These are phyloP conservation scores for Ochropleura plecta DNA, from an alignment of 2,888 invertebrate genomes.

Conservation along the genomic window DNA sequence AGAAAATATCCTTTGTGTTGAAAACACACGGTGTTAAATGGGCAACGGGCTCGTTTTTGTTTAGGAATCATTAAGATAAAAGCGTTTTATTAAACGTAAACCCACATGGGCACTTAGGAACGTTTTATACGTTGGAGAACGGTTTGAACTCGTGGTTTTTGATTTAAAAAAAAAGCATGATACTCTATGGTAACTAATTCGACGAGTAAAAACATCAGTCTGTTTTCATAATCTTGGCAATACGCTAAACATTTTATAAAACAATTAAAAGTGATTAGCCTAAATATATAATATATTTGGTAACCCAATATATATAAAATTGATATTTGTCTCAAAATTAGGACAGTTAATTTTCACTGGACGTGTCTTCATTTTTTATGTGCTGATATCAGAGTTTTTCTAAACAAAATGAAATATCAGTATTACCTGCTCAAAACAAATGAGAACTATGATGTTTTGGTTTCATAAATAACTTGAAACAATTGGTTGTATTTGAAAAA, in stretches of 20 bases:
- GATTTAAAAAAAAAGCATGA: neutral
- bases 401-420: neutral
- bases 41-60: conserved; percentile 10
- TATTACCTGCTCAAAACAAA: no score
- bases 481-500: neutral
- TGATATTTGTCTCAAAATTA: neutral
- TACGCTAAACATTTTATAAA: neutral
- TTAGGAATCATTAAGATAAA: neutral
- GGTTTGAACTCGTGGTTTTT: neutral
- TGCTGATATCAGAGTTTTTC: neutral
- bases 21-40: conserved; percentile 65
- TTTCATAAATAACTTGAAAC: neutral
- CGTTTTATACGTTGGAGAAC: neutral
- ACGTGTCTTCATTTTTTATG: conserved; percentile 4
- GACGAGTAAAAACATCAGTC: no score
- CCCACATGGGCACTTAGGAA: neutral
- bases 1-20: conserved; percentile 76
- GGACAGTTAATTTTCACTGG: neutral
- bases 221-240: neutral
- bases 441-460: no score
- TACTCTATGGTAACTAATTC: neutral
- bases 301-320: no score
- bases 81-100: neutral
- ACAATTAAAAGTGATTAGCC: no score
- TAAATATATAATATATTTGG: no score